Conservation (phyloP, 2,888 invertebrate species). For the Disparrhopalites patrizii region DNA sequence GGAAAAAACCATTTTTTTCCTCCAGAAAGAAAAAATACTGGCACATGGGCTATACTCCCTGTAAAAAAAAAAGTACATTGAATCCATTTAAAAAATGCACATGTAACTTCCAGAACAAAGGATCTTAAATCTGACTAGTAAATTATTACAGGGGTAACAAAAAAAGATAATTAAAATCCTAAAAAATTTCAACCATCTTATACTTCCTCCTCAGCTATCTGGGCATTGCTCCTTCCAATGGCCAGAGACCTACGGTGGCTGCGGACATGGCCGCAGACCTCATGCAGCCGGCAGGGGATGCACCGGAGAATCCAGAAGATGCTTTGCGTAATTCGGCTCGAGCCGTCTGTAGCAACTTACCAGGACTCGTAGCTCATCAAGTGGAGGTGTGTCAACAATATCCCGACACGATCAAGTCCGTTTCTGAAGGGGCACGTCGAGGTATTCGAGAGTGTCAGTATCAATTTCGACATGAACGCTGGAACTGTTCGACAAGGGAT, state of each 20-base stretch:
- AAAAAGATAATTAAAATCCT: no score
- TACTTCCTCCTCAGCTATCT: conserved; percentile 47
- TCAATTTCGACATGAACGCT: conserved; percentile 58
- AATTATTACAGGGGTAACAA: no score
- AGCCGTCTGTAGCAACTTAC: conserved; percentile 42
- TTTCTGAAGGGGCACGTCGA: conserved; percentile 56
- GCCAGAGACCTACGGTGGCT: conserved; percentile 38
- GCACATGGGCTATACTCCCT: conserved; percentile 10
- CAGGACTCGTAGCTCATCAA: conserved; percentile 47
- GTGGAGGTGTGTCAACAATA: conserved; percentile 53
- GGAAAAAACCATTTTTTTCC: no score
- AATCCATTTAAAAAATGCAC: no score
- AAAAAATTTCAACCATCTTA: no score
- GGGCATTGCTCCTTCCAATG: conserved; percentile 45
- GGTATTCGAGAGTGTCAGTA: conserved; percentile 58
- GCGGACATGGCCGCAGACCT: conserved; percentile 35
- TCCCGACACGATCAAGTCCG: conserved; percentile 56
- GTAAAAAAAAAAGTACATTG: no score
- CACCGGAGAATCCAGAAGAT: conserved; percentile 46
- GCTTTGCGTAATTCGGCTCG: conserved; percentile 41
- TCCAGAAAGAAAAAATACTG: no score
- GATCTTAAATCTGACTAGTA: no score
- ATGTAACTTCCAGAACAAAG: no score
- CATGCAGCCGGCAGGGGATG: conserved; percentile 46
- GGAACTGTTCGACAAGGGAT: conserved; percentile 57